A percentile compares a stretch with the other conserved stretches of the same genome.
These are phyloP conservation scores for Portunus trituberculatus DNA, from an alignment of 1,140 invertebrate genomes.

Conservation along the genomic window DNA sequence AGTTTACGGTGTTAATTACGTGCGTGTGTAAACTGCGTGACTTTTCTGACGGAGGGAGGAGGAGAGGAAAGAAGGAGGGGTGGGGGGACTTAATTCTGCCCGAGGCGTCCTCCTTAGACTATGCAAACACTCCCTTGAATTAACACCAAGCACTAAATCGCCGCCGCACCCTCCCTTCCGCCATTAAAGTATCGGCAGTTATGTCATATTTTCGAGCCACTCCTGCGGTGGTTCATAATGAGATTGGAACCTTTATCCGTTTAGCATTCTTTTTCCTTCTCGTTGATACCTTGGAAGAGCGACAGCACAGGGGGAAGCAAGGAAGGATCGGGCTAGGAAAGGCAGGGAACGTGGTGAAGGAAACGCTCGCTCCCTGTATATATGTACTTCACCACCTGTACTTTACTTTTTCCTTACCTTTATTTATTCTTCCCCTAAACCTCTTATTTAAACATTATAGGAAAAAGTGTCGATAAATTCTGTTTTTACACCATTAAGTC, in stretches of 20 bases:
- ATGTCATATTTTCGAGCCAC: slow-evolving; percentile 2
- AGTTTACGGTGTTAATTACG: slow-evolving; percentile 22
- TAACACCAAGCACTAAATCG: slow-evolving; percentile 1
- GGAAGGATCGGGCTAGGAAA: neutral
- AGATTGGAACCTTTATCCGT: slow-evolving; percentile 22
- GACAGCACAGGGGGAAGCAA: neutral
- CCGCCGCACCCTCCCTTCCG: neutral
- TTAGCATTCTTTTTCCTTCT: neutral
- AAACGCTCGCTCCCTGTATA: too few relatives aligned
- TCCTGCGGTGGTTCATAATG: slow-evolving; percentile 1
- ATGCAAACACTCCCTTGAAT: neutral
- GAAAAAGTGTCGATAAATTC: too few relatives aligned
- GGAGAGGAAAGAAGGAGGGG: neutral
- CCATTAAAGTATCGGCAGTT: slow-evolving; percentile 1
- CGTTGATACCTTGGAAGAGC: neutral
- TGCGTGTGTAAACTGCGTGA: neutral
- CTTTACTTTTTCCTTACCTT: too few relatives aligned
- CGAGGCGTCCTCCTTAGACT: slow-evolving; percentile 3
- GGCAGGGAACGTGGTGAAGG: neutral
- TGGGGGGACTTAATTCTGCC: neutral
- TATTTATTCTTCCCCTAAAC: too few relatives aligned
- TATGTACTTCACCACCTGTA: too few relatives aligned
- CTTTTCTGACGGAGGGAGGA: neutral
- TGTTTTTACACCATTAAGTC: too few relatives aligned
- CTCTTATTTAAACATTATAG: too few relatives aligned